phyloP scores from a whole-genome alignment of 1,140 invertebrate species.

The Eumeta japonica region DNA sequence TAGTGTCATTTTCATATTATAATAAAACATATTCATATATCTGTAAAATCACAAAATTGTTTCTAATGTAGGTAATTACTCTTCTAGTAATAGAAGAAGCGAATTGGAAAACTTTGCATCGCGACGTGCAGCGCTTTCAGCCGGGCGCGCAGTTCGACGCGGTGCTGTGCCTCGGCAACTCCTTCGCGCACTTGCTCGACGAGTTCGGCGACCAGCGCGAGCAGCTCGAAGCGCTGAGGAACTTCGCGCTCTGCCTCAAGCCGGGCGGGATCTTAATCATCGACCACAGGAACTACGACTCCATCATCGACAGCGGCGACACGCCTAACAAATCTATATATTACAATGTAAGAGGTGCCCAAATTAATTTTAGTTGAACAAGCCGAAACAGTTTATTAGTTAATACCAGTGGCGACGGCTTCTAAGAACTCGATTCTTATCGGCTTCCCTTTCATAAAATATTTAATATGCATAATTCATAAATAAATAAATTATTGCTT shows the following conservation, averaged over 20 bases:
- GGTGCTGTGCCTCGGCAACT: conserved; percentile 85
- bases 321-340: conserved; percentile 81
- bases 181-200: conserved; percentile 84
- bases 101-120: conserved; percentile 72
- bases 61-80: no score
- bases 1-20: no score
- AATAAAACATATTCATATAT: no score
- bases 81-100: conserved; percentile 82
- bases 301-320: conserved; percentile 69
- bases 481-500: no score
- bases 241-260: conserved; percentile 79
- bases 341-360: conserved; percentile 72
- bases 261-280: conserved; percentile 82
- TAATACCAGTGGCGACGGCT: no score
- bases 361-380: conserved; percentile 4
- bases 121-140: conserved; percentile 65
- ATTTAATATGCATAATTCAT: no score
- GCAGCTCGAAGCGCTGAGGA: conserved; percentile 72
- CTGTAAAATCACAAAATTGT: no score
- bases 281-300: conserved; percentile 86
- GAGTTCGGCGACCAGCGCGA: conserved; percentile 73
- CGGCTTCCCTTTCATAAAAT: no score
- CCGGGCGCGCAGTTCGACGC: conserved; percentile 69
- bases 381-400: background rate
- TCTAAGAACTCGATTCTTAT: no score